Evolutionary conservation across 2,888 invertebrate genomes (phyloP).

Genomic region (Hybos culiciformis): DNA sequence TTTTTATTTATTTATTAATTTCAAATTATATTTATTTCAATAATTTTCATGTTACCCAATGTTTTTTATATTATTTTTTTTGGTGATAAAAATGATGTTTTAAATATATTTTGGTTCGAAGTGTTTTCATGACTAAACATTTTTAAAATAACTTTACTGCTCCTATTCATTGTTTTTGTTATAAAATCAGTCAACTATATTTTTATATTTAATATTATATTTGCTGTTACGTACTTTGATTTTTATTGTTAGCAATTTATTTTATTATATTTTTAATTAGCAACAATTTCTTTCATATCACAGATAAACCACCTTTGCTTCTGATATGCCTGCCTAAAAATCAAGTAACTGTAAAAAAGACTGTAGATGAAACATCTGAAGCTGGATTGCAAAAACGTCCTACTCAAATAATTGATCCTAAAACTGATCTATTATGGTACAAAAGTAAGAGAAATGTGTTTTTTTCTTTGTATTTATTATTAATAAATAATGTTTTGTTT

Average conservation of each 20-base stretch:
- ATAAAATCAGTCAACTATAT: too few species aligned
- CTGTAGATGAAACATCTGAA: conserved; percentile 30
- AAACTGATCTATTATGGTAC: conserved; percentile 31
- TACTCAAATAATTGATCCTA: conserved; percentile 31
- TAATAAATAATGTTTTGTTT: conserved; percentile 10
- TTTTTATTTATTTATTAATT: conserved; percentile 1
- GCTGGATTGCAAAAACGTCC: conserved; percentile 28
- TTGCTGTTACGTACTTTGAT: too few species aligned
- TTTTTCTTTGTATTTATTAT: conserved; percentile 7
- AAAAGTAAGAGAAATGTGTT: conserved; percentile 22
- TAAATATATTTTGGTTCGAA: neutral
- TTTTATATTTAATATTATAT: too few species aligned
- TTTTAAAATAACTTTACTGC: too few species aligned
- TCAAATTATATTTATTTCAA: neutral
- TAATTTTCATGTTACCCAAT: neutral
- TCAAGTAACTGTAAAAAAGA: conserved; percentile 29
- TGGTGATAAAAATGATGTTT: neutral
- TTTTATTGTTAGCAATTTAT: too few species aligned
- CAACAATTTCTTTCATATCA: conserved; percentile 7
- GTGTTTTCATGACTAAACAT: too few species aligned
- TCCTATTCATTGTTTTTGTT: too few species aligned
- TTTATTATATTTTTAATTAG: too few species aligned
- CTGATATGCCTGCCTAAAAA: conserved; percentile 33
- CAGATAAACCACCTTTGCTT: conserved; percentile 29
- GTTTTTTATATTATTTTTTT: neutral